A percentile compares a stretch with the other conserved stretches of the same genome.
phyloP scores from a whole-genome alignment of 2,797 vertebrate species.

The Psittacula echo region DNA sequence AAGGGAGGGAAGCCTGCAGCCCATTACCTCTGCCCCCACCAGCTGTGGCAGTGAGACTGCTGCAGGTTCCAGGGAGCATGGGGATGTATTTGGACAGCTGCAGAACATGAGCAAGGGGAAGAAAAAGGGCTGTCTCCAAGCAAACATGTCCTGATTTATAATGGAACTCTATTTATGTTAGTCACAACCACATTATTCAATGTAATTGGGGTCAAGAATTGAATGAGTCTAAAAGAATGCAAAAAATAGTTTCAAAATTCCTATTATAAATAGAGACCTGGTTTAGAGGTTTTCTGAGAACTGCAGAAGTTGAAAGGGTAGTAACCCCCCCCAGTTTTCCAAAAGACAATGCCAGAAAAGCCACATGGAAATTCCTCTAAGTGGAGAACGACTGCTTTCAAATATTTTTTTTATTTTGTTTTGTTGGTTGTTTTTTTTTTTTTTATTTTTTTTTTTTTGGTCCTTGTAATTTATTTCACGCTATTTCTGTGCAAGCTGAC shows the following conservation, averaged over 20 bases:
- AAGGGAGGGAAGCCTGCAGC: background rate
- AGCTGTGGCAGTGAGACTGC: slow-evolving; percentile 3
- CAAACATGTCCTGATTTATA: slow-evolving; percentile 48
- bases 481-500: background rate
- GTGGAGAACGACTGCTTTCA: background rate
- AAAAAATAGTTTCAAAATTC: slow-evolving; percentile 66
- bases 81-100: slow-evolving; percentile 32
- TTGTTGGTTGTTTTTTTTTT: background rate
- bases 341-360: slow-evolving; percentile 54
- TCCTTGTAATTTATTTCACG: background rate
- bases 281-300: slow-evolving; percentile 67
- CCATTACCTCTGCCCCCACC: background rate
- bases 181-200: slow-evolving; percentile 51
- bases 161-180: slow-evolving; percentile 52
- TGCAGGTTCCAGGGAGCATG: slow-evolving; percentile 2
- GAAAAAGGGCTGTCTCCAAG: slow-evolving; percentile 20
- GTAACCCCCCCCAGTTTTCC: slow-evolving; percentile 52
- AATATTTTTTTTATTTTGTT: background rate
- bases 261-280: slow-evolving; percentile 61
- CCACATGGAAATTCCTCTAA: slow-evolving; percentile 49
- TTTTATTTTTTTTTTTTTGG: background rate
- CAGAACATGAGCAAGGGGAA: slow-evolving; percentile 2
- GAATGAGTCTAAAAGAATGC: slow-evolving; percentile 46
- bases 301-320: slow-evolving; percentile 61
- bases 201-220: slow-evolving; percentile 66